Percentiles rank a stretch among this genome's conserved stretches.
phyloP scores from a whole-genome alignment of 2,888 invertebrate genomes.

The Ochropleura leucogaster region DNA sequence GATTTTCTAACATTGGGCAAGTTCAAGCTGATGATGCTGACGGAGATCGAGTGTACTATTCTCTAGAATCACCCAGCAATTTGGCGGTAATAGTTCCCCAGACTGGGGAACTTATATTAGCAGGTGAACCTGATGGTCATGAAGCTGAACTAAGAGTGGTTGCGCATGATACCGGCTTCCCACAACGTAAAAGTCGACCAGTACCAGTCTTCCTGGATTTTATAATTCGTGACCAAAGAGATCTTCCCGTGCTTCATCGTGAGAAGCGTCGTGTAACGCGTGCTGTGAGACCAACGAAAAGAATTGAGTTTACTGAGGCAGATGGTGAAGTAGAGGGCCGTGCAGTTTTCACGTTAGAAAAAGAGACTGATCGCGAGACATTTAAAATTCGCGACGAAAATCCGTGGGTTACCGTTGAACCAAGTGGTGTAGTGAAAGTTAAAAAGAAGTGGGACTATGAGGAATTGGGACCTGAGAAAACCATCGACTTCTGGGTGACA shows the following conservation, averaged over 20 bases:
- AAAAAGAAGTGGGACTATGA: slow-evolving; percentile 99
- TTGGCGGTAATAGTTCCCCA: slow-evolving; percentile 97
- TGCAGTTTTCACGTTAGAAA: slow-evolving; percentile 96
- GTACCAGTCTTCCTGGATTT: slow-evolving; percentile 95
- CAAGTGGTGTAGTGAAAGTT: slow-evolving; percentile 97
- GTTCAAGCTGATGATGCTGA: slow-evolving; percentile 97
- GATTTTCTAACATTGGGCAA: slow-evolving; percentile 95
- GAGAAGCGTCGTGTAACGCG: slow-evolving; percentile 95
- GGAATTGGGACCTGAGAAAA: slow-evolving; percentile 97
- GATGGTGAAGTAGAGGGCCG: slow-evolving; percentile 97
- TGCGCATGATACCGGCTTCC: slow-evolving; percentile 95
- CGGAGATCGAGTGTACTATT: slow-evolving; percentile 97
- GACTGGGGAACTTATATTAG: slow-evolving; percentile 96
- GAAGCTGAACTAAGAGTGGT: slow-evolving; percentile 94
- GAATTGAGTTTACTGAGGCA: slow-evolving; percentile 97
- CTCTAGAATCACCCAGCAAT: slow-evolving; percentile 94
- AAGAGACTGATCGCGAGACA: slow-evolving; percentile 97
- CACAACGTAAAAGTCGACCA: slow-evolving; percentile 93
- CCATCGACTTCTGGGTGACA: slow-evolving; percentile 98
- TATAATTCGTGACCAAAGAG: slow-evolving; percentile 90
- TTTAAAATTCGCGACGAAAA: slow-evolving; percentile 98
- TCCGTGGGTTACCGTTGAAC: slow-evolving; percentile 98
- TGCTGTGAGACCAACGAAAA: slow-evolving; percentile 98
- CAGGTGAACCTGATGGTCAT: slow-evolving; percentile 93
- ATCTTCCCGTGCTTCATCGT: slow-evolving; percentile 92